A percentile compares a stretch with the other conserved stretches of the same genome.
Evolutionary conservation across 2,797 vertebrate species (phyloP).

Genomic region (Peromyscus eremicus): DNA sequence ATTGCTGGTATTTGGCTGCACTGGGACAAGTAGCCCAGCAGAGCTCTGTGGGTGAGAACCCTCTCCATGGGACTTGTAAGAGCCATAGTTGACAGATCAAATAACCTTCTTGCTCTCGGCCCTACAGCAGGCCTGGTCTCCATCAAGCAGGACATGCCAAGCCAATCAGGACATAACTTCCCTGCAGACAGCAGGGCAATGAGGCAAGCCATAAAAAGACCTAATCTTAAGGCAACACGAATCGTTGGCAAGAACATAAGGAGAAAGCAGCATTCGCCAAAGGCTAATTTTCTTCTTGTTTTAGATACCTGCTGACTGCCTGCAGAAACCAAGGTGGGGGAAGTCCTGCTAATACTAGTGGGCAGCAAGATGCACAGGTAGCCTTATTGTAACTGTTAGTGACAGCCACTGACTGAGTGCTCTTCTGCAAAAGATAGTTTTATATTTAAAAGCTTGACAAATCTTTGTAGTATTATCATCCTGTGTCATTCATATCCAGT

Average conservation of each 20-base stretch:
- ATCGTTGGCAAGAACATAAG: slow-evolving; percentile 83
- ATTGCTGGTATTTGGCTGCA: slow-evolving; percentile 57
- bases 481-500: neutral
- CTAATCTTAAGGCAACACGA: slow-evolving; percentile 87
- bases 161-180: slow-evolving; percentile 84
- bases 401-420: neutral
- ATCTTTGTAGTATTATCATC: neutral
- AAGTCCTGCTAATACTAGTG: slow-evolving; percentile 4
- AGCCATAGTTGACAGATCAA: slow-evolving; percentile 81
- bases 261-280: slow-evolving; percentile 78
- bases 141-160: slow-evolving; percentile 84
- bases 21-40: slow-evolving; percentile 79
- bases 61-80: slow-evolving; percentile 83
- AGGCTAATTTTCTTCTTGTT: slow-evolving; percentile 81
- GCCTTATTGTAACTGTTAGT: neutral
- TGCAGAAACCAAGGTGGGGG: slow-evolving; percentile 49
- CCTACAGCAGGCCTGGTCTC: slow-evolving; percentile 84
- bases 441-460: slow-evolving; percentile 29
- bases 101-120: slow-evolving; percentile 78
- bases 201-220: slow-evolving; percentile 87
- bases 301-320: slow-evolving; percentile 68
- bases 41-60: slow-evolving; percentile 76
- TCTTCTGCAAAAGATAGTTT: slow-evolving; percentile 56
- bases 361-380: neutral
- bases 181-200: slow-evolving; percentile 87